A percentile compares a stretch with the other conserved stretches of the same genome.
phyloP scores from a whole-genome alignment of 2,888 invertebrate genomes.

The Clistopyga incitator region DNA sequence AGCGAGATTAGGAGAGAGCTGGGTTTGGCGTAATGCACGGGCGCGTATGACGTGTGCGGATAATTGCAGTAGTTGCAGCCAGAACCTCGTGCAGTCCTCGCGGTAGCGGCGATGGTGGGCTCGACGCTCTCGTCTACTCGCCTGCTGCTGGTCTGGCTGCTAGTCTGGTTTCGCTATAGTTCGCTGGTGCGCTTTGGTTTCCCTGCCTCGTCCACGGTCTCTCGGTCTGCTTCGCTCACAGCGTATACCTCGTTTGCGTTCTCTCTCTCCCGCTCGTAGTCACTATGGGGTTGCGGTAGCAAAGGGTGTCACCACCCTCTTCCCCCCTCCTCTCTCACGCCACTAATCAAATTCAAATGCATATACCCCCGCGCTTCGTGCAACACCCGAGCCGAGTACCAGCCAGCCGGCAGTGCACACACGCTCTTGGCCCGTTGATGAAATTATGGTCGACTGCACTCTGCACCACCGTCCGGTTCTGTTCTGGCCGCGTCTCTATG shows the following conservation, averaged over 20 bases:
- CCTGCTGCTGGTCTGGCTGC: conserved; percentile 48
- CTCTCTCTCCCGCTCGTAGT: conserved; percentile 55
- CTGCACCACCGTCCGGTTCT: conserved; percentile 70
- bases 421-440: conserved; percentile 79
- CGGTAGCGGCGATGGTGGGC: conserved; percentile 67
- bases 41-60: conserved; percentile 81
- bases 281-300: conserved; percentile 80
- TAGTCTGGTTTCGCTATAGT: conserved; percentile 49
- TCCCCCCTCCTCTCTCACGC: conserved; percentile 70
- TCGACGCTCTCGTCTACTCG: conserved; percentile 51
- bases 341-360: conserved; percentile 84
- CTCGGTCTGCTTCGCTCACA: conserved; percentile 21
- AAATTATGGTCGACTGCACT: conserved; percentile 84
- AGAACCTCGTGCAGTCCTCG: conserved; percentile 75
- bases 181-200: conserved; percentile 50
- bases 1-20: conserved; percentile 59
- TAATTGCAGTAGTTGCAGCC: conserved; percentile 83
- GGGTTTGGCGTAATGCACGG: conserved; percentile 76
- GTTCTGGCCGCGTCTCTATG: conserved; percentile 52
- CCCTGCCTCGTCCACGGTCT: conserved; percentile 50
- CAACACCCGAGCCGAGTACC: conserved; percentile 71
- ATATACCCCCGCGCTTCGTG: conserved; percentile 73
- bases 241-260: conserved; percentile 48
- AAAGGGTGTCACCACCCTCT: conserved; percentile 82
- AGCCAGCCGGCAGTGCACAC: conserved; percentile 71